These are phyloP conservation scores for Catocala sponsa DNA, from an alignment of 2,888 invertebrate species.

Conservation along the genomic window DNA sequence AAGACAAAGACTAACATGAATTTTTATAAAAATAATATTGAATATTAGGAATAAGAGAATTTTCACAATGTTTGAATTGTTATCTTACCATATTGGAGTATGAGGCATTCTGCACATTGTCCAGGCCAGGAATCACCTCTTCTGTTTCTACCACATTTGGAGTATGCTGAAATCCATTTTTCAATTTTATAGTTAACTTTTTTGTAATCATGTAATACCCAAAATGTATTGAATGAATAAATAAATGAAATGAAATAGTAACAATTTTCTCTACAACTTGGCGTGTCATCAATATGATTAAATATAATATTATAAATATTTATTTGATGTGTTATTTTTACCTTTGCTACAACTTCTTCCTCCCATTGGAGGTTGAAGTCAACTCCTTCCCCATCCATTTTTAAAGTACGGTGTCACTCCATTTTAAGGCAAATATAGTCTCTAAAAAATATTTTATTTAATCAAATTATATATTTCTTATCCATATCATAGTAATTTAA, in stretches of 20 bases:
- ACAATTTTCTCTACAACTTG: not conserved
- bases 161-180: conserved; percentile 60
- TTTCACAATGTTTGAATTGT: too few relatives aligned
- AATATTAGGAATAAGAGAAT: too few relatives aligned
- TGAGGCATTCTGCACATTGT: conserved; percentile 64
- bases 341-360: conserved; percentile 80
- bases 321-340: conserved; percentile 41
- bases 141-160: conserved; percentile 63
- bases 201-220: too few relatives aligned
- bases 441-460: not conserved
- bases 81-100: conserved; percentile 74
- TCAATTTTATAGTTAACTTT: too few relatives aligned
- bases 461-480: too few relatives aligned
- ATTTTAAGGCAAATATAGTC: conserved; percentile 45
- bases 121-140: conserved; percentile 73
- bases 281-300: not conserved
- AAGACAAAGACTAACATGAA: too few relatives aligned
- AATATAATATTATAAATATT: not conserved
- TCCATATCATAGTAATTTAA: too few relatives aligned
- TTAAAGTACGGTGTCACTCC: conserved; percentile 52
- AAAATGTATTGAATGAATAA: too few relatives aligned
- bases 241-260: too few relatives aligned
- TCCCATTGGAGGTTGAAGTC: conserved; percentile 83
- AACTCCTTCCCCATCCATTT: conserved; percentile 76
- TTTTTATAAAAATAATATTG: too few relatives aligned